Evolutionary conservation across 2,113 vertebrate species (phyloP).

Genomic region (Lasiurus borealis): DNA sequence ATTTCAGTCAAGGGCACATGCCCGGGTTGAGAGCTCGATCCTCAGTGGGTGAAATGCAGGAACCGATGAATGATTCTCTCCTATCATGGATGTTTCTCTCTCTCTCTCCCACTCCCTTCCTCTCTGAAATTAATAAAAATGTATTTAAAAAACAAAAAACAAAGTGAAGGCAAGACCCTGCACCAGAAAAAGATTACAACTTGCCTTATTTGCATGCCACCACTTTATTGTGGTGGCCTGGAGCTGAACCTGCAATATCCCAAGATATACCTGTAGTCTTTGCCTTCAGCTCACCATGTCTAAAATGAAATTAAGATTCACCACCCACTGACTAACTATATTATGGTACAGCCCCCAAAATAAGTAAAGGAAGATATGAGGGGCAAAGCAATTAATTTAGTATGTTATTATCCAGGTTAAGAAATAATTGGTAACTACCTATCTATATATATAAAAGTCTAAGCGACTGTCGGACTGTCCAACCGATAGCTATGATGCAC

Average conservation of each 20-base stretch:
- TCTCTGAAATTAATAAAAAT: no score
- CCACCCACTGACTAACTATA: neutral
- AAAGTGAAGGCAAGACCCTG: neutral
- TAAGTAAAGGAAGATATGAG: neutral
- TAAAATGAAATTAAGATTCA: neutral
- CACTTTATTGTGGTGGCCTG: neutral
- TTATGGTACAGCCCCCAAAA: neutral
- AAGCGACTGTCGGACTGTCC: no score
- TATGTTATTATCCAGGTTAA: neutral
- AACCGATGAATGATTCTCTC: no score
- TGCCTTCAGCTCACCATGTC: neutral
- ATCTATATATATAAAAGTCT: no score
- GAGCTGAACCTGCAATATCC: neutral
- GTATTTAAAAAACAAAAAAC: no score
- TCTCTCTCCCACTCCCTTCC: no score
- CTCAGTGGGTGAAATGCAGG: no score
- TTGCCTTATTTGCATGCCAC: neutral
- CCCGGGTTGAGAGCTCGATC: no score
- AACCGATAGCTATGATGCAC: no score
- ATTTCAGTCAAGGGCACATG: no score
- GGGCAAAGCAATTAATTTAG: neutral
- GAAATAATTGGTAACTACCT: neutral
- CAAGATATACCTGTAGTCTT: neutral
- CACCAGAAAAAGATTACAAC: neutral
- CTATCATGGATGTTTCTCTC: no score